phyloP scores from a whole-genome alignment of 2,113 vertebrate species.

The Pampusana beccarii region DNA sequence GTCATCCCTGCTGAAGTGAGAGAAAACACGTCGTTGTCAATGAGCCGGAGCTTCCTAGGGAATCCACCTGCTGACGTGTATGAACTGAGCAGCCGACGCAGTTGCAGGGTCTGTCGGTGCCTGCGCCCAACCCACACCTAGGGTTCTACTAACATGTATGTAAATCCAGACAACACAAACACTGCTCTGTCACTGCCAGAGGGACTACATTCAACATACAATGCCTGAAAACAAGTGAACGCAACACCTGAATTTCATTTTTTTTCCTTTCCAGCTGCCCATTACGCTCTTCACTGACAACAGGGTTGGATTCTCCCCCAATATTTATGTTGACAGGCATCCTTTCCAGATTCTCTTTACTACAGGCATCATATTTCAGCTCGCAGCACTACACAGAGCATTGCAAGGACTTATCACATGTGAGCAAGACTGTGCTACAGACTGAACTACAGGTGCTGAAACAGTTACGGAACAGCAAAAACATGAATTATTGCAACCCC shows the following conservation, averaged over 20 bases:
- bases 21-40: background rate
- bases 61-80: background rate
- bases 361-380: background rate
- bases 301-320: background rate
- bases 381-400: background rate
- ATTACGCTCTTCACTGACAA: background rate
- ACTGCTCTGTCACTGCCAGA: background rate
- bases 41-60: background rate
- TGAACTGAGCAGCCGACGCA: rapidly evolving
- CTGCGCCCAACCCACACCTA: background rate
- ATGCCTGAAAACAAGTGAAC: background rate
- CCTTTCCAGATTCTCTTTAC: background rate
- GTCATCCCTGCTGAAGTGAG: constrained; percentile 85
- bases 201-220: background rate
- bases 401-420: background rate
- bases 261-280: background rate
- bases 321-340: background rate
- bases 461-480: background rate
- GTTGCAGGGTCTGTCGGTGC: background rate
- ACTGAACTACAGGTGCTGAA: background rate
- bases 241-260: background rate
- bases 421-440: background rate
- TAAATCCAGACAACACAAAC: background rate
- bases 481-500: background rate
- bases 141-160: background rate